A percentile compares a stretch with the other conserved stretches of the same genome.
Evolutionary conservation across 2,113 vertebrate genomes (phyloP).

Genomic region (Sturnira hondurensis): DNA sequence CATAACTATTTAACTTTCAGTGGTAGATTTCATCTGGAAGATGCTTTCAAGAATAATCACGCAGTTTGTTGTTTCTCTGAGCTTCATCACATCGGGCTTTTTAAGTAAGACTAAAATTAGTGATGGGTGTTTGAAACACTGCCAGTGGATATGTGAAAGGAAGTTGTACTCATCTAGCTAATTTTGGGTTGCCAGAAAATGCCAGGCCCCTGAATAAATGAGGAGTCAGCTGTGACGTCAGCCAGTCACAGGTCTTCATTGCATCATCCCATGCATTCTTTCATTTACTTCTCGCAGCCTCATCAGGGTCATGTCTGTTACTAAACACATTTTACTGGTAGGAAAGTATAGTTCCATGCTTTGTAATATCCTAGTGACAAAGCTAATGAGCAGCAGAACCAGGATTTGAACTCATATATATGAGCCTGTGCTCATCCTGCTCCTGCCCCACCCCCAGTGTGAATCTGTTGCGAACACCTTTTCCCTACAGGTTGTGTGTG

Average conservation of each 20-base stretch:
- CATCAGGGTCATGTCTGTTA: not conserved
- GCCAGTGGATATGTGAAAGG: not conserved
- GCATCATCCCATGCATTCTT: not conserved
- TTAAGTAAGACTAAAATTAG: slow-evolving; percentile 18
- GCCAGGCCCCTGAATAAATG: not conserved
- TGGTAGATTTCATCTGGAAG: not conserved
- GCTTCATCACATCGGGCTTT: not conserved
- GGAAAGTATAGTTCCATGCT: not conserved
- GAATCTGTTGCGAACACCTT: not conserved
- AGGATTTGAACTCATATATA: not conserved
- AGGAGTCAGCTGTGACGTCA: not conserved
- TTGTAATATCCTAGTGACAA: not conserved
- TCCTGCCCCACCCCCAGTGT: fast-evolving
- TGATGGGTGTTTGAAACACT: not conserved
- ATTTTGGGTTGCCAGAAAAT: not conserved
- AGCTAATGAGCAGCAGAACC: not conserved
- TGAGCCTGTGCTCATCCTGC: not conserved
- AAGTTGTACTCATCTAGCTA: not conserved
- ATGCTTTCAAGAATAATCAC: not conserved
- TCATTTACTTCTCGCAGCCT: not conserved
- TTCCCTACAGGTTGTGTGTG: not conserved
- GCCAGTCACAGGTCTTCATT: not conserved
- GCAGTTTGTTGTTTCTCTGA: not conserved
- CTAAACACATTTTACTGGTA: not conserved
- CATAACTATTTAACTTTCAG: not conserved